phyloP scores from a whole-genome alignment of 2,797 vertebrate species.

The Scleropages formosus region DNA sequence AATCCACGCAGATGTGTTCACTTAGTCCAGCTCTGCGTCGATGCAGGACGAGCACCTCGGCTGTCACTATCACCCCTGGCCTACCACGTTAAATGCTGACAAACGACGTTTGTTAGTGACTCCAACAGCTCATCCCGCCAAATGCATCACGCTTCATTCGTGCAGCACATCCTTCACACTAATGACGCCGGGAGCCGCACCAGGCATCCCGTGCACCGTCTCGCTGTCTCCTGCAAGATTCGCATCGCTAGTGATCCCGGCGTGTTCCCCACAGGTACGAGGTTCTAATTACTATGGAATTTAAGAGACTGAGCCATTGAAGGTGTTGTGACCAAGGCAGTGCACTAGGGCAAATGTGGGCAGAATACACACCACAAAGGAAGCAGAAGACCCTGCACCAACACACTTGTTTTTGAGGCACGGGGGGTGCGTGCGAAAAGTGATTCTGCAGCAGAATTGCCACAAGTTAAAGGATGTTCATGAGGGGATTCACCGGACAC shows the following conservation, averaged over 20 bases:
- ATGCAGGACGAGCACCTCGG: constrained; percentile 32
- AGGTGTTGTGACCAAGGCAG: constrained; percentile 24
- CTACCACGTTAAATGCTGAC: constrained; percentile 54
- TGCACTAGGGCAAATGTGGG: constrained; percentile 2
- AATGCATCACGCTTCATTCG: constrained; percentile 39
- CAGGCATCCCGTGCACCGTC: constrained; percentile 27
- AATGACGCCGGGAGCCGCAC: constrained; percentile 30
- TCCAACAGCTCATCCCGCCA: constrained; percentile 53
- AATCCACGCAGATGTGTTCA: constrained; percentile 52
- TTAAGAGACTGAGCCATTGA: constrained; percentile 28
- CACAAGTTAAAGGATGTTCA: too few species aligned
- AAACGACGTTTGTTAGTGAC: constrained; percentile 57
- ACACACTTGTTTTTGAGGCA: background rate
- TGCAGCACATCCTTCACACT: constrained; percentile 37
- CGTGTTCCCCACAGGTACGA: constrained; percentile 18
- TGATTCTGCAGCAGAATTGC: too few species aligned
- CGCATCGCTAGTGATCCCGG: constrained; percentile 21
- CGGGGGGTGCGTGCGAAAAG: too few species aligned
- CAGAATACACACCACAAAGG: background rate
- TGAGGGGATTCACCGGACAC: too few species aligned
- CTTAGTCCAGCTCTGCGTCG: constrained; percentile 45
- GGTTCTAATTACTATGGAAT: constrained; percentile 40
- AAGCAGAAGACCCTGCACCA: background rate
- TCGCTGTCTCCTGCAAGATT: constrained; percentile 23
- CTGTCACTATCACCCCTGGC: constrained; percentile 38